These are phyloP conservation scores for Lucinisca nassula DNA, from an alignment of 2,888 invertebrate species.

Conservation along the genomic window DNA sequence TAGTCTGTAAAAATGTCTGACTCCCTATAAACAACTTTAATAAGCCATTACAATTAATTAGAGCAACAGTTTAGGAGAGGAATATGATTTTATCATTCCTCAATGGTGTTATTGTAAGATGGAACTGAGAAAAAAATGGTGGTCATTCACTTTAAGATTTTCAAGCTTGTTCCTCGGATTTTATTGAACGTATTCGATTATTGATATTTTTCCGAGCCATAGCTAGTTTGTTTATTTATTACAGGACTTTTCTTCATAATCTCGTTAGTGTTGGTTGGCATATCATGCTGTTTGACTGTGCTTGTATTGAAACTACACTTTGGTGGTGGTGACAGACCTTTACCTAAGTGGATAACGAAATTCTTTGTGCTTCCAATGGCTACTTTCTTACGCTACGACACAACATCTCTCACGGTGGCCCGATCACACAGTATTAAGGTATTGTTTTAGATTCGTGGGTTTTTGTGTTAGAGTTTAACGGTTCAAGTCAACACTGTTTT, in stretches of 20 bases:
- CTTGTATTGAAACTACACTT: conserved; percentile 70
- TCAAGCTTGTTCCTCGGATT: no score
- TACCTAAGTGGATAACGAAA: conserved; percentile 41
- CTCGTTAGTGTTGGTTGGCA: conserved; percentile 64
- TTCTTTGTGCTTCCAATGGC: conserved; percentile 30
- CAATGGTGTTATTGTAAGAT: no score
- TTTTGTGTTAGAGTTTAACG: background rate
- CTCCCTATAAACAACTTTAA: no score
- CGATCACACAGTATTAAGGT: background rate
- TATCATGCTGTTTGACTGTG: conserved; percentile 68
- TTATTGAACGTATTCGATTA: no score
- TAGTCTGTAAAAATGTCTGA: no score
- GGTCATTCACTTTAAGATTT: no score
- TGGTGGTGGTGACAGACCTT: conserved; percentile 45
- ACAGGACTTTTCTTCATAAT: conserved; percentile 68
- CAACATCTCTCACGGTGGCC: background rate
- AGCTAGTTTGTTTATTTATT: conserved; percentile 27
- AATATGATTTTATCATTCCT: no score
- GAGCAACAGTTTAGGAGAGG: no score
- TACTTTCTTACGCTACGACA: background rate
- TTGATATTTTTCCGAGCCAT: no score
- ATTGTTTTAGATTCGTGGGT: background rate
- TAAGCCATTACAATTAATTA: no score
- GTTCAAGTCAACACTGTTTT: no score
- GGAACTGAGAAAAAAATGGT: no score